Base-by-base conservation (phyloP, 2,797 vertebrate species). In the Myotis findleyi region DNA sequence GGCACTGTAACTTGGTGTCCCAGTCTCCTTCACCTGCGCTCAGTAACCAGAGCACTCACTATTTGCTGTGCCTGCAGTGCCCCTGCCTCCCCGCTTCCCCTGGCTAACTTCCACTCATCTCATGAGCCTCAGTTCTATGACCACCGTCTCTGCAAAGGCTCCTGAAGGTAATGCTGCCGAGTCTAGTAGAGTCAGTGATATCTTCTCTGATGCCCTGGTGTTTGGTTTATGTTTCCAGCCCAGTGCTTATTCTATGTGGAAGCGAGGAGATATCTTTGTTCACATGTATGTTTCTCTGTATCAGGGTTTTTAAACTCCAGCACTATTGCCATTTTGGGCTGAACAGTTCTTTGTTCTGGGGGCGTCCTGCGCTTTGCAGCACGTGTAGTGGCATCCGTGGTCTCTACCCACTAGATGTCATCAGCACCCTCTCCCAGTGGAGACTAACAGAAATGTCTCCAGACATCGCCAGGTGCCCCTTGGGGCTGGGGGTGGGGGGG, bases 71-170 rank as follows among this genome's bases (percentile, higher is more conserved):
- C 21, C 75, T 13, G 13, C 49, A 51, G 30, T 25, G 23, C 3
- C 77, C 77, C 2, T n/a, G 10, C 7, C 10, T 6, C 12, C 5
- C 33, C 33, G 1, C 12, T 3, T 27, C 0, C 0, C 30, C 27
- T n/a, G 20, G 20, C 81, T 55, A 6, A 12, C 33, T 21, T 69
- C 47, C 41, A 6, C 77, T 77, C 10, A 21, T 41, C 73, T 10
- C 47, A 6, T 18, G 49, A 62, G 33, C 55, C 55, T 47, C 41
- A 13, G 12, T 71, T 47, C 47, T 6, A 1, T 72, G 59, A 21
- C 51, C 47, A 5, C 9, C 0, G 8, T 13, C 20, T 23, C 38
- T 44, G 7, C 33, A 53, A 16, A 85, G 53, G 21, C 53, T 44
- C 33, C 53, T 30, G 44, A 36, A 25, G 21, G 12, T 33, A 2